A percentile compares a stretch with the other conserved stretches of the same genome.
Conservation (phyloP, 1,140 invertebrate species). For the Plutomurus gul region DNA sequence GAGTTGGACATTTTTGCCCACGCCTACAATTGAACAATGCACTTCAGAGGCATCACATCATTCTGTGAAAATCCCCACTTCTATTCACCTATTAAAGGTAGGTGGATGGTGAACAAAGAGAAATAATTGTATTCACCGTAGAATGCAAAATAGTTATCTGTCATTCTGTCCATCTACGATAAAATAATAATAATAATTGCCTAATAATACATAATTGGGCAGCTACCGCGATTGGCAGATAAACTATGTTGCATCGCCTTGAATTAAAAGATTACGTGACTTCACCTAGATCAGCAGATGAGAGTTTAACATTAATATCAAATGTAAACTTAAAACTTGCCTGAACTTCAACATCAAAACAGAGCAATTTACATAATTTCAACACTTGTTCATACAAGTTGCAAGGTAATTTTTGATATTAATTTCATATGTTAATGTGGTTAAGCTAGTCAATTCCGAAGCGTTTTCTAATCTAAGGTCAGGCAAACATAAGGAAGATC, state of each 20-base stretch:
- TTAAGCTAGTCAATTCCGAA: background rate
- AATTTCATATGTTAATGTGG: conserved; percentile 6
- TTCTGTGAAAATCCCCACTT: too few species aligned
- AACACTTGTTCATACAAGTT: background rate
- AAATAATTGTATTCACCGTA: background rate
- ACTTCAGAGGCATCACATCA: too few species aligned
- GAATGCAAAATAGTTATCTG: background rate
- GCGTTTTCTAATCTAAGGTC: background rate
- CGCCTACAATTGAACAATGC: too few species aligned
- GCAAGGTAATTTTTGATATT: background rate
- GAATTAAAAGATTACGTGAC: background rate
- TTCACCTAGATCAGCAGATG: background rate
- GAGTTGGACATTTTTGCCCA: too few species aligned
- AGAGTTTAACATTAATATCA: conserved; percentile 12
- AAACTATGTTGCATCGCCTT: background rate
- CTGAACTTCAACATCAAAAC: conserved; percentile 3
- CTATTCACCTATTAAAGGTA: background rate
- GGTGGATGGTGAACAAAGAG: background rate
- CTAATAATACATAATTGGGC: conserved; percentile 7
- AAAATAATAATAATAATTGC: conserved; percentile 14
- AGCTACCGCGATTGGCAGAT: conserved; percentile 3
- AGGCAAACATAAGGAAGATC: background rate
- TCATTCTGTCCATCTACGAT: background rate
- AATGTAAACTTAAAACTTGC: conserved; percentile 11
- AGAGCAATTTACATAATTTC: conserved; percentile 3